Conservation (phyloP, 2,888 invertebrate genomes). For the Volucella zonaria region DNA sequence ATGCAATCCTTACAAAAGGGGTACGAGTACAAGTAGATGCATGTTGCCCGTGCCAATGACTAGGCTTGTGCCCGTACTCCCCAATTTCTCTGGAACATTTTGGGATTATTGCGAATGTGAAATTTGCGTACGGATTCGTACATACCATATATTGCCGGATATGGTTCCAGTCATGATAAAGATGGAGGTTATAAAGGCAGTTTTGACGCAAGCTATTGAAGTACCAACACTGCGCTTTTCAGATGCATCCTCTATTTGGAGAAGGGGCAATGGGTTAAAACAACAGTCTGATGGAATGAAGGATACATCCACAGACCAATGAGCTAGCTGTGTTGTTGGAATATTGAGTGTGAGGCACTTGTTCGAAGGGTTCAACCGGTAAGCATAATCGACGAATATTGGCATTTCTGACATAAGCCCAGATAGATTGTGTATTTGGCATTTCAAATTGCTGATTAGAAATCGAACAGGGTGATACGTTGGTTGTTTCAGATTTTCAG, state of each 20-base stretch:
- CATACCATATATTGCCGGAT: slow-evolving; percentile 27
- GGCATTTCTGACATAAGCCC: slow-evolving; percentile 74
- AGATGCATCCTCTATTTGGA: slow-evolving; percentile 26
- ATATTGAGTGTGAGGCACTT: slow-evolving; percentile 27
- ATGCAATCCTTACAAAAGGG: slow-evolving; percentile 19
- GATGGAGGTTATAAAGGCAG: slow-evolving; percentile 73
- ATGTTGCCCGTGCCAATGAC: not conserved
- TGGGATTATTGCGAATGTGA: slow-evolving; percentile 70
- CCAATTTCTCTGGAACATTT: slow-evolving; percentile 14
- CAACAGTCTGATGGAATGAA: slow-evolving; percentile 31
- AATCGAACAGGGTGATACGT: slow-evolving; percentile 56
- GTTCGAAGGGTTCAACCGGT: slow-evolving; percentile 63
- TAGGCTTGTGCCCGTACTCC: not conserved
- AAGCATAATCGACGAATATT: slow-evolving; percentile 71
- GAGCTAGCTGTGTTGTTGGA: slow-evolving; percentile 22
- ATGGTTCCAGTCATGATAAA: slow-evolving; percentile 65
- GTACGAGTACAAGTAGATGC: slow-evolving; percentile 22
- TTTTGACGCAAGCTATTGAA: slow-evolving; percentile 58
- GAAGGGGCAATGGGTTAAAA: slow-evolving; percentile 5
- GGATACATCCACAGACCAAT: slow-evolving; percentile 36
- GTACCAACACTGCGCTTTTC: slow-evolving; percentile 49
- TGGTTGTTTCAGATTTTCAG: slow-evolving; percentile 73
- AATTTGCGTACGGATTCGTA: slow-evolving; percentile 56
- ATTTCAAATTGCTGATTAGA: slow-evolving; percentile 69
- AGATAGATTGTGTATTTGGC: slow-evolving; percentile 63